phyloP scores from a whole-genome alignment of 2,888 invertebrate genomes.

The Diarsia mendica region DNA sequence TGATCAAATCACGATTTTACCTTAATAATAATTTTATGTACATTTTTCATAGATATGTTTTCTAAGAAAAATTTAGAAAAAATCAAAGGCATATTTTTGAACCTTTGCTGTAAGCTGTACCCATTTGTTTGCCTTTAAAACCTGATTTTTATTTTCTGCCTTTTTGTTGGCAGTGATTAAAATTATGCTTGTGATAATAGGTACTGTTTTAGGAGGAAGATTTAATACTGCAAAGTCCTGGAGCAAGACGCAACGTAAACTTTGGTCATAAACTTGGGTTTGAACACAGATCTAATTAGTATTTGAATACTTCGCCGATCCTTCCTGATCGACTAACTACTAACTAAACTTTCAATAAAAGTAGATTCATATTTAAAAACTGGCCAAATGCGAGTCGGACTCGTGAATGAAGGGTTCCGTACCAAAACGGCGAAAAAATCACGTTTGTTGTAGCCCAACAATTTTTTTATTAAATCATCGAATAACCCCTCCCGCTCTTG shows the following conservation, averaged over 20 bases:
- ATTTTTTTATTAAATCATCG: too few relatives aligned
- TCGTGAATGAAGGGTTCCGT: too few relatives aligned
- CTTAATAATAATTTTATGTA: too few relatives aligned
- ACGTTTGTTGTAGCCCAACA: too few relatives aligned
- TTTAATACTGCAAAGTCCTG: not conserved
- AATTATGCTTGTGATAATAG: not conserved
- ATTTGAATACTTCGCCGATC: not conserved
- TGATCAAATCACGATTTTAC: not conserved
- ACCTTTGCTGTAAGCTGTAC: not conserved
- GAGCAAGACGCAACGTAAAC: not conserved
- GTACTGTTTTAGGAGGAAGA: not conserved
- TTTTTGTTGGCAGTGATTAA: not conserved
- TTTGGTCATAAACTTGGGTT: conserved; percentile 2
- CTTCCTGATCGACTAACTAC: not conserved
- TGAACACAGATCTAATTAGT: conserved; percentile 16
- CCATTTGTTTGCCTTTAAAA: too few relatives aligned
- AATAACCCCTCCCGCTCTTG: too few relatives aligned
- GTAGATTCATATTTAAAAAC: too few relatives aligned
- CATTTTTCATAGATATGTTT: too few relatives aligned
- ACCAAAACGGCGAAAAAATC: too few relatives aligned
- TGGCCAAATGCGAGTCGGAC: too few relatives aligned
- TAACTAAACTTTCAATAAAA: not conserved
- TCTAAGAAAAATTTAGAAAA: too few relatives aligned
- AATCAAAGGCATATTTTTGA: not conserved
- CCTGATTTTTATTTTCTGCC: not conserved